Evolutionary conservation across 2,797 vertebrate genomes (phyloP).

Genomic region (Siniperca scherzeri): DNA sequence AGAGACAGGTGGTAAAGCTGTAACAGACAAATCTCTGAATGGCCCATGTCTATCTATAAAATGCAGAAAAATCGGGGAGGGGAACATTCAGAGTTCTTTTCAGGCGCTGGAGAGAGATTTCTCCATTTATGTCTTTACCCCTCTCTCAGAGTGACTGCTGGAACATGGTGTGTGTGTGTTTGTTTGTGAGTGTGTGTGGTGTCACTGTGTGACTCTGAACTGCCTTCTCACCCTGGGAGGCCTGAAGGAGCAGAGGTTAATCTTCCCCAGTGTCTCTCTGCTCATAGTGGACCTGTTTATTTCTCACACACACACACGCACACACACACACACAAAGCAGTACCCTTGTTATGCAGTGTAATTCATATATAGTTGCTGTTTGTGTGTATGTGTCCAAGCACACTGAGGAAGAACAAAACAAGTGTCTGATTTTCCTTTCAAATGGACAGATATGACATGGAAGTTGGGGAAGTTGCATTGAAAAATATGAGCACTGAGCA

Average conservation of each 20-base stretch:
- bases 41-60: background rate
- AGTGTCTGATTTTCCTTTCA: background rate
- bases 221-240: slow-evolving; percentile 85
- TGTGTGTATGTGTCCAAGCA: background rate
- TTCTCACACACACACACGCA: background rate
- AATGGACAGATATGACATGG: background rate
- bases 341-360: background rate
- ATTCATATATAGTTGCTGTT: background rate
- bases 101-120: slow-evolving; percentile 21
- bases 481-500: slow-evolving; percentile 20
- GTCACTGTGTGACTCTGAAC: slow-evolving; percentile 63
- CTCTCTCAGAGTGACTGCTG: slow-evolving; percentile 5
- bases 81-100: slow-evolving; percentile 1
- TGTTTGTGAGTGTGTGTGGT: slow-evolving; percentile 27
- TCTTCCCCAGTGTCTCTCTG: slow-evolving; percentile 66
- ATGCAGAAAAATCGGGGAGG: background rate
- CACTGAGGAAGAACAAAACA: background rate
- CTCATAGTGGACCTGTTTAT: slow-evolving; percentile 66
- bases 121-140: background rate
- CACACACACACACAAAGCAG: background rate
- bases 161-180: background rate
- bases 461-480: background rate
- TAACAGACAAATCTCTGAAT: background rate
- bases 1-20: background rate
- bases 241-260: slow-evolving; percentile 84